phyloP scores from a whole-genome alignment of 2,113 vertebrate species.

The Talpa occidentalis region DNA sequence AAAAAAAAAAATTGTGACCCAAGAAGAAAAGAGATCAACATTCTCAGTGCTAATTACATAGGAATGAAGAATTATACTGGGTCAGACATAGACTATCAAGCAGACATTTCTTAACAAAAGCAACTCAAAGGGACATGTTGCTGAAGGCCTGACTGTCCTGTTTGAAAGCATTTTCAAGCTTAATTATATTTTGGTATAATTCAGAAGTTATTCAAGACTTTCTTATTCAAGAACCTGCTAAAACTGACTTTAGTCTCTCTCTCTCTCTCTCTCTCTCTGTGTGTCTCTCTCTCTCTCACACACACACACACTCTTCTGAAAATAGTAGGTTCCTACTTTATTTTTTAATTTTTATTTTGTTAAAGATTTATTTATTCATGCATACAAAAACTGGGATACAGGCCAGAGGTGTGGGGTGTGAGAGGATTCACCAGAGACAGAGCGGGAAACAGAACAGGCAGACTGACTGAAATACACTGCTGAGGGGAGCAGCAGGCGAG shows the following conservation, averaged over 20 bases:
- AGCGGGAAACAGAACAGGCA: no score
- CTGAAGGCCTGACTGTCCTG: background rate
- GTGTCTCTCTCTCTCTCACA: no score
- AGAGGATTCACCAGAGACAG: no score
- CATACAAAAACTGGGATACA: no score
- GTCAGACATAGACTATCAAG: background rate
- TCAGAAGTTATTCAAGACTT: background rate
- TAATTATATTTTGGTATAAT: background rate
- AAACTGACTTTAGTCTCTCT: background rate
- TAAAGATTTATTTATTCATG: no score
- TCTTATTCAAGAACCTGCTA: background rate
- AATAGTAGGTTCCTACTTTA: background rate
- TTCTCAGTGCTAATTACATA: constrained; percentile 34
- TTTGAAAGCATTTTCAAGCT: background rate
- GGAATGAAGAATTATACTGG: background rate
- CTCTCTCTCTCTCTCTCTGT: no score
- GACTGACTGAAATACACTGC: no score
- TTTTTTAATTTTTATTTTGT: no score
- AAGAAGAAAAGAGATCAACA: background rate
- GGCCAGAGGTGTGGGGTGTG: no score
- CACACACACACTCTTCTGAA: background rate
- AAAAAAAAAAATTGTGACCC: background rate
- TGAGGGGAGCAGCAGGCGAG: no score
- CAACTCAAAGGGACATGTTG: background rate
- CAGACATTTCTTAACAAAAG: background rate